These are phyloP conservation scores for Hirtodrosophila histrioides DNA, from an alignment of 2,888 invertebrate genomes.

Conservation along the genomic window DNA sequence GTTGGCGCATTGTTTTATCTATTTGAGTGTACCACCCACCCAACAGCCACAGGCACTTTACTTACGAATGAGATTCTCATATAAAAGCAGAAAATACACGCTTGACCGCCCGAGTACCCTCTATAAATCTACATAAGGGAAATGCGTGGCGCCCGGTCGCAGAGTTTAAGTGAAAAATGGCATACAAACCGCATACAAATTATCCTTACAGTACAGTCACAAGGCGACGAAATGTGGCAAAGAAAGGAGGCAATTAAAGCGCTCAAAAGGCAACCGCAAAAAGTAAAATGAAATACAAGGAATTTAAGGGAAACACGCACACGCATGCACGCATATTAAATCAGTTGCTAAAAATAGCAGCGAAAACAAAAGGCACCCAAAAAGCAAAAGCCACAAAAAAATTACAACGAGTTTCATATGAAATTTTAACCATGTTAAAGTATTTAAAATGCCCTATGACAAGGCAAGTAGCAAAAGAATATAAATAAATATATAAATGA, in stretches of 20 bases:
- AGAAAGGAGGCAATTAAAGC: constrained; percentile 33
- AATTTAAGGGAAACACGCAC: constrained; percentile 61
- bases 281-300: constrained; percentile 1
- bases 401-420: constrained; percentile 12
- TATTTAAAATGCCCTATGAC: constrained; percentile 18
- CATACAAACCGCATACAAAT: constrained; percentile 78
- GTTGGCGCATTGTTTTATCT: constrained; percentile 21
- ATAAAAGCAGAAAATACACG: constrained; percentile 22
- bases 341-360: constrained; percentile 74
- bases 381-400: constrained; percentile 13
- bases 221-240: constrained; percentile 67
- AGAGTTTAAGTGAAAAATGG: constrained; percentile 73
- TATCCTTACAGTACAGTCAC: constrained; percentile 48
- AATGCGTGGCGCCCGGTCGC: constrained; percentile 46
- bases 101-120: constrained; percentile 41
- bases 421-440: constrained; percentile 24
- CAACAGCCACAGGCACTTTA: constrained; percentile 1
- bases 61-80: constrained; percentile 1
- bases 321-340: constrained; percentile 78
- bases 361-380: constrained; percentile 10
- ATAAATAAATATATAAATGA: constrained; percentile 28
- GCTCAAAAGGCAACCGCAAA: constrained; percentile 32
- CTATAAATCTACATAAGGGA: constrained; percentile 73
- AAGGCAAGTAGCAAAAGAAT: neutral
- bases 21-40: constrained; percentile 10